Evolutionary conservation across 2,113 vertebrate genomes (phyloP).

Genomic region (Engraulis encrasicolus): DNA sequence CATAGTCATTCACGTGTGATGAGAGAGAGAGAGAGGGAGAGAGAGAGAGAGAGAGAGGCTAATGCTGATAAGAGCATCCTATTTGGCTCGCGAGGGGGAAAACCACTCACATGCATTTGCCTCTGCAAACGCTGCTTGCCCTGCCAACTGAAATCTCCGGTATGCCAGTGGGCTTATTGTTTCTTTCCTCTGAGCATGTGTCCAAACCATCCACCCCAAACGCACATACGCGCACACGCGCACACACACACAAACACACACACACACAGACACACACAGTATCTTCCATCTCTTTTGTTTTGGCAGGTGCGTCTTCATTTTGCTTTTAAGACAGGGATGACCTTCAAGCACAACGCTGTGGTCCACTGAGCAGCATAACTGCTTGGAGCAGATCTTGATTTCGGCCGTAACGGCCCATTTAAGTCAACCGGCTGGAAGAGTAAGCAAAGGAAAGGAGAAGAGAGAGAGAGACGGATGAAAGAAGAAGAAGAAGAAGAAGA

Average conservation of each 20-base stretch:
- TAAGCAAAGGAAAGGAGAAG: background rate
- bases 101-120: slow-evolving; percentile 22
- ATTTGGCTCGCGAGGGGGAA: slow-evolving; percentile 36
- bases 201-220: background rate
- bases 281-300: slow-evolving; percentile 22
- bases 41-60: background rate
- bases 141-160: background rate
- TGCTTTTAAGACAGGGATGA: slow-evolving; percentile 15
- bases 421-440: slow-evolving; percentile 18
- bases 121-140: background rate
- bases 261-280: slow-evolving; percentile 6
- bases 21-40: slow-evolving; percentile 14
- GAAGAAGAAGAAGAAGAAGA: background rate
- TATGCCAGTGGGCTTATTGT: background rate
- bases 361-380: slow-evolving; percentile 8
- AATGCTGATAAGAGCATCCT: slow-evolving; percentile 40
- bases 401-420: background rate
- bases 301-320: slow-evolving; percentile 12
- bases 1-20: background rate
- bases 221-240: slow-evolving; percentile 16
- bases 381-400: background rate
- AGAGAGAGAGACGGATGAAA: background rate
- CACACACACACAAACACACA: slow-evolving; percentile 24
- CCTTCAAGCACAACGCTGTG: slow-evolving; percentile 17
- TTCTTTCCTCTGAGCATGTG: background rate